A percentile compares a stretch with the other conserved stretches of the same genome.
Evolutionary conservation across 2,113 vertebrate genomes (phyloP).

Genomic region (Nothoprocta pentlandii): DNA sequence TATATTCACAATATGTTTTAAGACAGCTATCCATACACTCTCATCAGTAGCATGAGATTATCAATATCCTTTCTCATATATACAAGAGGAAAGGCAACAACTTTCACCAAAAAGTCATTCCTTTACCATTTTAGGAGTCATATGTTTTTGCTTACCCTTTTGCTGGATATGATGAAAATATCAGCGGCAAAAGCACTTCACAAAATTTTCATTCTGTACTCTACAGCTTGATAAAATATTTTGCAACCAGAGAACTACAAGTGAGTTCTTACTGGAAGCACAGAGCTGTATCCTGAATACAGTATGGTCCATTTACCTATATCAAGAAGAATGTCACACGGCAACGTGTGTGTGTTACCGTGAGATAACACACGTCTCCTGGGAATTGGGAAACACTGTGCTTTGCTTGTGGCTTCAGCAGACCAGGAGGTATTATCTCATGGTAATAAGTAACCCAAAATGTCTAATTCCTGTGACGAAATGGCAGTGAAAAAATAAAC

Average conservation of each 20-base stretch:
- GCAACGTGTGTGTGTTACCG: background rate
- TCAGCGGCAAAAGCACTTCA: background rate
- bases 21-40: background rate
- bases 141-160: background rate
- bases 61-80: background rate
- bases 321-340: background rate
- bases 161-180: background rate
- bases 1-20: background rate
- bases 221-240: background rate
- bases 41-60: background rate
- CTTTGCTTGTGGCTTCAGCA: background rate
- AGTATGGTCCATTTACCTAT: slow-evolving; percentile 37
- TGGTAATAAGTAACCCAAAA: slow-evolving; percentile 21
- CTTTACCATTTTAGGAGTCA: background rate
- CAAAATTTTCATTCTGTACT: background rate
- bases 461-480: background rate
- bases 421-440: background rate
- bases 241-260: background rate
- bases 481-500: slow-evolving; percentile 22
- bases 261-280: slow-evolving; percentile 8
- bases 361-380: slow-evolving; percentile 9
- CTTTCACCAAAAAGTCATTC: background rate
- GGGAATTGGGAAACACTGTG: slow-evolving; percentile 22
- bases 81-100: background rate
- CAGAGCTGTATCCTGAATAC: background rate